These are phyloP conservation scores for Caiman crocodilus DNA, from an alignment of 2,797 vertebrate species.

Conservation along the genomic window DNA sequence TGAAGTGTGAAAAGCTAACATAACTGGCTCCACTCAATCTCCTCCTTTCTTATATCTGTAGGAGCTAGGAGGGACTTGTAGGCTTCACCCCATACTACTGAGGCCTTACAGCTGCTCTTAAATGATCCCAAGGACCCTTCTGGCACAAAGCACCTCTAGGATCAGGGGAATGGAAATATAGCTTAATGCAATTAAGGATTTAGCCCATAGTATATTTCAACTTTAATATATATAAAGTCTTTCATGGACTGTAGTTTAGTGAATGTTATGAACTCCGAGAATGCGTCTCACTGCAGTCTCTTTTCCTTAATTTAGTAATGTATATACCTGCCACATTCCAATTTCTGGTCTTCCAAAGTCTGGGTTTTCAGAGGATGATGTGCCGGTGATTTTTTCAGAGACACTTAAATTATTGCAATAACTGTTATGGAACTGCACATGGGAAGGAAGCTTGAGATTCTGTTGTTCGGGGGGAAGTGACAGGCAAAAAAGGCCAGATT, in stretches of 20 bases:
- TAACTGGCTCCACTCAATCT: background rate
- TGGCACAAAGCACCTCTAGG: background rate
- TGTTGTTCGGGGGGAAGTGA: background rate
- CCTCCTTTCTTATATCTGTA: background rate
- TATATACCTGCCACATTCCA: background rate
- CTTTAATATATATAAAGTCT: background rate
- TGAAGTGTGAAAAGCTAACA: background rate
- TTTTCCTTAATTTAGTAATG: rapidly evolving
- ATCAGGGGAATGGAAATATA: background rate
- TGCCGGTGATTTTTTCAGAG: background rate
- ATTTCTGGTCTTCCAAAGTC: background rate
- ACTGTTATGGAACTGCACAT: background rate
- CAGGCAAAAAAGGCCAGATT: background rate
- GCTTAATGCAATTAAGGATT: background rate
- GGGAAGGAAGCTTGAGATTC: background rate
- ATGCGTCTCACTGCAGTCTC: background rate
- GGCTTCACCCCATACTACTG: background rate
- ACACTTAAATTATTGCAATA: background rate
- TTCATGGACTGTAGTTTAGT: background rate
- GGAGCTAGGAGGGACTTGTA: background rate
- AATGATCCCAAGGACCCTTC: background rate
- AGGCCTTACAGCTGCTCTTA: background rate
- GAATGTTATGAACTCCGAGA: background rate
- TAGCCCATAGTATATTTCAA: background rate
- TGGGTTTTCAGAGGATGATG: background rate